phyloP scores from a whole-genome alignment of 2,113 vertebrate species.

The Lucifuga dentata region DNA sequence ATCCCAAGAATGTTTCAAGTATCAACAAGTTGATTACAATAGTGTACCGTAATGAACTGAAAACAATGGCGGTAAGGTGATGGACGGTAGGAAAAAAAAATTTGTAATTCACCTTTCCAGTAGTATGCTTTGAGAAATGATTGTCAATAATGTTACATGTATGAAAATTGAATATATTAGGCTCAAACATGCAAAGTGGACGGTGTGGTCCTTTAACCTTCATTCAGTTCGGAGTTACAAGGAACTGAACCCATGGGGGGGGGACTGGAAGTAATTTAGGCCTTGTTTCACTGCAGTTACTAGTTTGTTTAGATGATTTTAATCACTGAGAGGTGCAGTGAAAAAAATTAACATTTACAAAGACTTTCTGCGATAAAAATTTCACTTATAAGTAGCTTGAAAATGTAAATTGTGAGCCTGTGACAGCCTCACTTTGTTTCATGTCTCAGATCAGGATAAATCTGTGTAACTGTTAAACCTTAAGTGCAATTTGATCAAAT shows the following conservation, averaged over 20 bases:
- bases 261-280: conserved; percentile 37
- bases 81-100: no score
- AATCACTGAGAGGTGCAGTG: not conserved
- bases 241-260: conserved; percentile 13
- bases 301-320: not conserved
- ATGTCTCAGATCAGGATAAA: conserved; percentile 22
- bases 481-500: conserved; percentile 72
- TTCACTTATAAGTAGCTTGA: not conserved
- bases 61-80: no score
- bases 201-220: no score
- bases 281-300: not conserved
- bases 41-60: no score
- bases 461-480: conserved; percentile 36
- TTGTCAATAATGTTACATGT: no score
- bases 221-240: conserved; percentile 29
- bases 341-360: not conserved
- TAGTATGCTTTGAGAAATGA: no score
- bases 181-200: no score
- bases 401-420: not conserved
- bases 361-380: not conserved
- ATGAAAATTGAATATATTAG: no score
- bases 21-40: no score
- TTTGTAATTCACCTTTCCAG: no score
- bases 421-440: not conserved
- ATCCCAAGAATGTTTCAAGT: no score